A percentile compares a stretch with the other conserved stretches of the same genome.
Evolutionary conservation across 2,888 invertebrate species (phyloP).

Genomic region (Caenorhabditis doughertyi): DNA sequence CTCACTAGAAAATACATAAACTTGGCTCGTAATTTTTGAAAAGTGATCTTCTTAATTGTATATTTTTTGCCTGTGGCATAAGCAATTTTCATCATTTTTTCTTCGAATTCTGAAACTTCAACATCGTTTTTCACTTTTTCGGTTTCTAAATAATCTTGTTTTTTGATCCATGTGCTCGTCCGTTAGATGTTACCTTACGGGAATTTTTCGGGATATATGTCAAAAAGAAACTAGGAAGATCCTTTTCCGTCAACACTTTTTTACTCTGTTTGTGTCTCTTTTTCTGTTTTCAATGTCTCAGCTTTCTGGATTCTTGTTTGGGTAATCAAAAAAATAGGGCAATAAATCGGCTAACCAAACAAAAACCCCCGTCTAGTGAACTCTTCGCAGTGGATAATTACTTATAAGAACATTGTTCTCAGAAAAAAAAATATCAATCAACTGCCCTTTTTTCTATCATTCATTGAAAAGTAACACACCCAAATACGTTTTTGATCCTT

Average conservation of each 20-base stretch:
- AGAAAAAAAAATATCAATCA: no score
- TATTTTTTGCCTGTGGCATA: neutral
- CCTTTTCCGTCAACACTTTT: neutral
- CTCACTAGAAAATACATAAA: neutral
- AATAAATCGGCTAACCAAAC: no score
- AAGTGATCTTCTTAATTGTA: neutral
- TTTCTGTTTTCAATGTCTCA: constrained; percentile 1
- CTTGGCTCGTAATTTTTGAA: neutral
- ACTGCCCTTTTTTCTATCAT: no score
- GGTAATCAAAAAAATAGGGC: neutral
- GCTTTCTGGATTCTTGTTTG: constrained; percentile 4
- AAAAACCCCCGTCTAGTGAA: no score
- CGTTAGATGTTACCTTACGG: constrained; percentile 2
- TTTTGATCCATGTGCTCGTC: constrained; percentile 6
- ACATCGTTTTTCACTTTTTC: neutral
- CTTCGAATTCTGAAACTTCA: neutral
- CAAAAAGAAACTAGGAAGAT: neutral
- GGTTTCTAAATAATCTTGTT: constrained; percentile 4
- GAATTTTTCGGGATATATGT: neutral
- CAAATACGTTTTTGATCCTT: neutral
- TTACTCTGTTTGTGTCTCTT: neutral
- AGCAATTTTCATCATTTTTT: neutral
- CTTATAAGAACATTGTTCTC: no score
- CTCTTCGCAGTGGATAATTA: no score
- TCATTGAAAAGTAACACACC: neutral